Evolutionary conservation across 2,888 invertebrate genomes (phyloP), one percentile per base, ranked within the genome.

Genomic region (Gonocerus acuteangulatus): DNA sequence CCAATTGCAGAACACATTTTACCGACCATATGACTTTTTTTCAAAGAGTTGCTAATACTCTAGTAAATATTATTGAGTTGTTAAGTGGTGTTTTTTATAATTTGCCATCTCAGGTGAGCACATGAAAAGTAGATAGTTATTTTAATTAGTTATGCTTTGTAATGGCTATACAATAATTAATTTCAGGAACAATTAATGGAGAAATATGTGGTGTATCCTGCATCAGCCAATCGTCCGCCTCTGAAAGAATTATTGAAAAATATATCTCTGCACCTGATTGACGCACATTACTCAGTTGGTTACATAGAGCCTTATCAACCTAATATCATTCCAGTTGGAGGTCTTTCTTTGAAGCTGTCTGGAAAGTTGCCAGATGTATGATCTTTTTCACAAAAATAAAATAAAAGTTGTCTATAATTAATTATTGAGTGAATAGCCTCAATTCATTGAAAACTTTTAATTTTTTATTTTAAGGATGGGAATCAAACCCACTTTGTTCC

Each of bases 291-390:
- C 36, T 74, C 75, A 2, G 65, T 80, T 34, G 74, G 75, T 32
- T 74, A 75, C 2, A 69, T 77, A 3, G 73, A 76, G 49, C 78
- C 80, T 6, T 69, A 72, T 0, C 72, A 75, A 1, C 73, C 76
- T 1, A 74, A 73, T 2, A 72, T 80, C 65, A 71, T 81, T 7
- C 75, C 79, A 49, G 76, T 81, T 4, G 81, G 78, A 9, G 82
- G 82, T 32, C 71, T 80, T 59, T 82, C 82, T 63, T 74, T 81
- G 42, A 73, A 74, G 52, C 71, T 69, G 3, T 60, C 62, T 16
- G 71, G 71, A 32, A 66, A 69, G 0, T 56, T 72, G 11, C 69
- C 70, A 0, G 42, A 45, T 21, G 67, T 69, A 62, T 39, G 34
- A 34, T 39, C 21, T 48, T 27, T 16, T 15, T 15, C 44, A 6